A percentile compares a stretch with the other conserved stretches of the same genome.
Conservation (phyloP, 1,140 invertebrate species). For the Bombus balteatus region DNA sequence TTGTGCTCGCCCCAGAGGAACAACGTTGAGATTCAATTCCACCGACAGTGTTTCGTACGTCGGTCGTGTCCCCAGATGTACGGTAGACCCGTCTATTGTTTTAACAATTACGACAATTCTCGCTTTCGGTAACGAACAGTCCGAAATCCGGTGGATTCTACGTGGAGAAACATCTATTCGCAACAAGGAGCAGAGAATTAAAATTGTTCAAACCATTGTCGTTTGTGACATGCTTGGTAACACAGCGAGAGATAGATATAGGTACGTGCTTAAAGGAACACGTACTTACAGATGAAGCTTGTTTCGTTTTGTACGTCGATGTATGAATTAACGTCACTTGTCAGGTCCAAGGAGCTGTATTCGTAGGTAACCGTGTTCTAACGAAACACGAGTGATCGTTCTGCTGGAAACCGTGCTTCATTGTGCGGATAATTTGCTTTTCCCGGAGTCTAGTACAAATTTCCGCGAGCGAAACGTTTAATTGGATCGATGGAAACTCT, state of each 20-base stretch:
- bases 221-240: background rate
- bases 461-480: background rate
- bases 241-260: background rate
- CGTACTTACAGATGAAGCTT: background rate
- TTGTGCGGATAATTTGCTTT: slow-evolving; percentile 9
- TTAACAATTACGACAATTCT: slow-evolving; percentile 59
- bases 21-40: slow-evolving; percentile 57
- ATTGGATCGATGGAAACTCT: slow-evolving; percentile 11
- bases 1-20: background rate
- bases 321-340: slow-evolving; percentile 30
- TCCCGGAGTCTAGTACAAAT: background rate
- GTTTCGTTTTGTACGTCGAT: background rate
- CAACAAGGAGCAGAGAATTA: slow-evolving; percentile 9
- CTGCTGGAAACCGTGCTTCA: background rate
- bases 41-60: slow-evolving; percentile 15
- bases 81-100: slow-evolving; percentile 53
- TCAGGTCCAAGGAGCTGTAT: background rate
- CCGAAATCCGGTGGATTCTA: background rate
- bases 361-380: slow-evolving; percentile 10
- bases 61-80: slow-evolving; percentile 31
- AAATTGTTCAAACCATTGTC: slow-evolving; percentile 33
- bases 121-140: slow-evolving; percentile 45
- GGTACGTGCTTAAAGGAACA: slow-evolving; percentile 17
- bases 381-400: background rate
- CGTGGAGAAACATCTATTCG: background rate